These are phyloP conservation scores for Alsophila aescularia DNA, from an alignment of 2,888 invertebrate species.

Conservation along the genomic window DNA sequence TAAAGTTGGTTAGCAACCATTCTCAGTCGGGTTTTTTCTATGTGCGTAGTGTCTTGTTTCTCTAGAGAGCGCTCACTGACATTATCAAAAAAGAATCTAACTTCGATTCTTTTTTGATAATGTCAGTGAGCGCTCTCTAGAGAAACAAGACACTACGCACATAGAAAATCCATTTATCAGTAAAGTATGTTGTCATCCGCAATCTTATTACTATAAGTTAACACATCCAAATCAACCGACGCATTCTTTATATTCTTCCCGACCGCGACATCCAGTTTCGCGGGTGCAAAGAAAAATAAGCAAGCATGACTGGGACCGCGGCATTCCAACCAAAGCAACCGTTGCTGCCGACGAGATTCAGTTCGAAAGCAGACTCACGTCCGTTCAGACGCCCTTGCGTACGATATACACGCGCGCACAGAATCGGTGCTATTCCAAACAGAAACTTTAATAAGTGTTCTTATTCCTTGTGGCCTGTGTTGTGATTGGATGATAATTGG, in stretches of 20 bases:
- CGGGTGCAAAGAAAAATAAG: slow-evolving; percentile 64
- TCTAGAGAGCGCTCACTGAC: too few species aligned
- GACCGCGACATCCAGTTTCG: slow-evolving; percentile 58
- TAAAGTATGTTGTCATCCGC: too few species aligned
- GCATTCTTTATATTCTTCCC: slow-evolving; percentile 42
- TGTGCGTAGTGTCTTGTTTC: too few species aligned
- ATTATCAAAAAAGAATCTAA: too few species aligned
- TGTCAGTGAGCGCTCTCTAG: too few species aligned
- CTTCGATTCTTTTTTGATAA: too few species aligned
- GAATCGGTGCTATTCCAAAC: slow-evolving; percentile 55
- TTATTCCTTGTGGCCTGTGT: slow-evolving; percentile 65
- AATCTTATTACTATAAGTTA: not conserved
- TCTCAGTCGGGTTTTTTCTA: too few species aligned
- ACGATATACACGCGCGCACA: slow-evolving; percentile 53
- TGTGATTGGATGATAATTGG: slow-evolving; percentile 60
- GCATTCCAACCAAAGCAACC: slow-evolving; percentile 73
- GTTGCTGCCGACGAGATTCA: slow-evolving; percentile 51
- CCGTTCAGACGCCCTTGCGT: slow-evolving; percentile 65
- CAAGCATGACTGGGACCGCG: slow-evolving; percentile 64
- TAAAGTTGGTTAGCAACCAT: too few species aligned
- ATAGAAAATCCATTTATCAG: too few species aligned
- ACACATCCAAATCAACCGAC: slow-evolving; percentile 4
- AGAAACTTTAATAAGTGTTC: slow-evolving; percentile 43
- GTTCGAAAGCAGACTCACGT: slow-evolving; percentile 77
- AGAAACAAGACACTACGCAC: too few species aligned